Conservation (phyloP, 1,140 invertebrate species). For the Radopholus similis region DNA sequence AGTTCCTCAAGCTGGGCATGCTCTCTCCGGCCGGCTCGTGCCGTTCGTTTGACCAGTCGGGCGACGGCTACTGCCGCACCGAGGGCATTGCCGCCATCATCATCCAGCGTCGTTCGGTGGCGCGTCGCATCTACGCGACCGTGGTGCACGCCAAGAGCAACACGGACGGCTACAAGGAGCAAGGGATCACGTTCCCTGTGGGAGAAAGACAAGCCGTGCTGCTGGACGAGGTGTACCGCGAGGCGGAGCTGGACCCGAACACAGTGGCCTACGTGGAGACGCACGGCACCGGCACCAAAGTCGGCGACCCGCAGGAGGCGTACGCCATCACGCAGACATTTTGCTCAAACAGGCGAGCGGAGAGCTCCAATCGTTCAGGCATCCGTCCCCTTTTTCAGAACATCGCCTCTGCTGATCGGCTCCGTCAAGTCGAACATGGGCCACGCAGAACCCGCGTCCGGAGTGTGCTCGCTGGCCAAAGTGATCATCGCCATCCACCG, state of each 20-base stretch:
- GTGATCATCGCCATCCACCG: slow-evolving; percentile 79
- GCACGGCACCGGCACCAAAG: slow-evolving; percentile 87
- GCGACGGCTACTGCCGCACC: slow-evolving; percentile 83
- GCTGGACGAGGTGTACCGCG: slow-evolving; percentile 78
- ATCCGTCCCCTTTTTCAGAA: slow-evolving; percentile 61
- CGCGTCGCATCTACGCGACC: slow-evolving; percentile 78
- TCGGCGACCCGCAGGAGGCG: slow-evolving; percentile 89
- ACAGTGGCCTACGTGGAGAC: slow-evolving; percentile 85
- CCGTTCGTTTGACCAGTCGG: slow-evolving; percentile 84
- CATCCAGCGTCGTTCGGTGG: slow-evolving; percentile 73
- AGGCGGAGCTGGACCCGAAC: slow-evolving; percentile 74
- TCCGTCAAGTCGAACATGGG: slow-evolving; percentile 98
- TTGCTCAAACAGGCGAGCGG: slow-evolving; percentile 69
- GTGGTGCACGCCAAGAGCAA: slow-evolving; percentile 81
- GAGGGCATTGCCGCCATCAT: slow-evolving; percentile 78
- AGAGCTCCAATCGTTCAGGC: not conserved
- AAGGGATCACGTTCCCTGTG: slow-evolving; percentile 80
- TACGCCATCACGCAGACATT: slow-evolving; percentile 87
- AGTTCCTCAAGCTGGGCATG: slow-evolving; percentile 87
- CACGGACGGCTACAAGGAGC: slow-evolving; percentile 79
- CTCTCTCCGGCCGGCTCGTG: slow-evolving; percentile 80
- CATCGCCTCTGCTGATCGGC: slow-evolving; percentile 78
- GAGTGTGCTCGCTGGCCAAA: slow-evolving; percentile 64
- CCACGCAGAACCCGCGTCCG: slow-evolving; percentile 88
- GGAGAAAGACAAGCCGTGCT: slow-evolving; percentile 79